A percentile compares a stretch with the other conserved stretches of the same genome.
These are phyloP conservation scores for Leptothorax acervorum DNA, from an alignment of 2,888 invertebrate species.

Conservation along the genomic window DNA sequence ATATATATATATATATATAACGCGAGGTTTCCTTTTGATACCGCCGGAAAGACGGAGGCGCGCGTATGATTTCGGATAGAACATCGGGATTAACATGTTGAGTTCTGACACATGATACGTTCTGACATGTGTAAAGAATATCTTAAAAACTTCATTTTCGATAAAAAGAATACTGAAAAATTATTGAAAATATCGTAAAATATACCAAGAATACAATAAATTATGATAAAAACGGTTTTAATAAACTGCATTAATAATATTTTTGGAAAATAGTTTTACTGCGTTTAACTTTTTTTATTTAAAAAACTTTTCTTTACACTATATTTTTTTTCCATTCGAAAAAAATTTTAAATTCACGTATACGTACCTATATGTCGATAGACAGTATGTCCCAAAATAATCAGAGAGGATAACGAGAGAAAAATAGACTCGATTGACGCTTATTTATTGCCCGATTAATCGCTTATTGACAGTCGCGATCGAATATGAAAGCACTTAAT, in stretches of 20 bases:
- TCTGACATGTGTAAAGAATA: neutral
- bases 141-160: neutral
- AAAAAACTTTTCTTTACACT: neutral
- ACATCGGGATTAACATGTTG: neutral
- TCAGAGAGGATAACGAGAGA: neutral
- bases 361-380: neutral
- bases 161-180: neutral
- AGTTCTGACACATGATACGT: neutral
- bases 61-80: slow-evolving; percentile 7
- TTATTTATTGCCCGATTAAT: slow-evolving; percentile 14
- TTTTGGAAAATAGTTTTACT: neutral
- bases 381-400: neutral
- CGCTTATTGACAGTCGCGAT: slow-evolving; percentile 24
- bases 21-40: slow-evolving; percentile 27
- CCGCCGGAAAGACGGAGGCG: neutral
- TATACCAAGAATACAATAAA: neutral
- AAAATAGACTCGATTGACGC: slow-evolving; percentile 25
- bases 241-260: neutral
- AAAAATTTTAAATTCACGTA: neutral
- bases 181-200: neutral
- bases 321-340: neutral
- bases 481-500: slow-evolving; percentile 31
- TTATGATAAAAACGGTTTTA: neutral
- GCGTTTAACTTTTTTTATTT: neutral
- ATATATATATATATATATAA: no score